phyloP scores from a whole-genome alignment of 1,140 invertebrate species.

The Parapsyche elsis region DNA sequence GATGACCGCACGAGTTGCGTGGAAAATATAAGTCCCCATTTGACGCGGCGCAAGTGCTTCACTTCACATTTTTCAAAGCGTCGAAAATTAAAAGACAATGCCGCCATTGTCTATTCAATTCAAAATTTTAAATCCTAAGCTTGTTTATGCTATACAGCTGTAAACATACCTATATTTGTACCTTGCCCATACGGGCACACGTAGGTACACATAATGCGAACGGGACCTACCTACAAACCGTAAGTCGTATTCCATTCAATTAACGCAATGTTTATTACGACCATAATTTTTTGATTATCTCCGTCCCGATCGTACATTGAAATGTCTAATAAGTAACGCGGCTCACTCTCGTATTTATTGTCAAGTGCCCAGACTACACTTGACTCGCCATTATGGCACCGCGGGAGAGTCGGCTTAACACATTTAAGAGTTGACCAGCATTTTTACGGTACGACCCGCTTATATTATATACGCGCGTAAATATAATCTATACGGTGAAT shows the following conservation, averaged over 20 bases:
- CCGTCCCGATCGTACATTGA: constrained; percentile 13
- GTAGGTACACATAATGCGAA: no score
- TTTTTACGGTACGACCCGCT: no score
- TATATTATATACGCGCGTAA: no score
- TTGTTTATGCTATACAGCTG: no score
- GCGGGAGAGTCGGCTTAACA: constrained; percentile 40
- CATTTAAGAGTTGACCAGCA: neutral
- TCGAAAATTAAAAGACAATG: constrained; percentile 6
- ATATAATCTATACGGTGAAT: no score
- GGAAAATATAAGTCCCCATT: no score
- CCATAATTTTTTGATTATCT: constrained; percentile 24
- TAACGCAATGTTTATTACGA: neutral
- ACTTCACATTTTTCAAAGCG: no score
- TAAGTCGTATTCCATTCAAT: neutral
- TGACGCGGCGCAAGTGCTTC: no score
- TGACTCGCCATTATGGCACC: constrained; percentile 42
- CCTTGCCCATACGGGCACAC: no score
- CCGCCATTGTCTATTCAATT: constrained; percentile 14
- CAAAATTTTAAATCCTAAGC: constrained; percentile 1
- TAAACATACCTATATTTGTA: no score
- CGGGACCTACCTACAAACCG: neutral
- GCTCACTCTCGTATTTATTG: constrained; percentile 45
- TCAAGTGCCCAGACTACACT: constrained; percentile 44
- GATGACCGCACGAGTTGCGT: no score
- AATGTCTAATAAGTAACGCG: constrained; percentile 32